These are phyloP conservation scores for Laterallus jamaicensis DNA, from an alignment of 2,113 vertebrate species.

Conservation along the genomic window DNA sequence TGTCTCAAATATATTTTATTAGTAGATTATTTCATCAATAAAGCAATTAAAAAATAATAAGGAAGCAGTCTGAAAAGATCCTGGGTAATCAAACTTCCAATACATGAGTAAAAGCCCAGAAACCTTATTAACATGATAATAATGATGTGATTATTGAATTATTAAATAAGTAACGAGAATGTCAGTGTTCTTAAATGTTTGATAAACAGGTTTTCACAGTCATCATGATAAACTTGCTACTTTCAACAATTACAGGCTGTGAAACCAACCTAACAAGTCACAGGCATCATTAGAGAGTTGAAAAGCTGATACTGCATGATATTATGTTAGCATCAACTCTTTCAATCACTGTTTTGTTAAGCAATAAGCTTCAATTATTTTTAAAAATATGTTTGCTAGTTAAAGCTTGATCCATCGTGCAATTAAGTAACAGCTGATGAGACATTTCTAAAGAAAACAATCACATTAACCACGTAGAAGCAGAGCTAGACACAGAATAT, in stretches of 20 bases:
- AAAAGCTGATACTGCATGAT: conserved; percentile 1
- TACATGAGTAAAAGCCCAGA: background rate
- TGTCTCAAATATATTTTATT: background rate
- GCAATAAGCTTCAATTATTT: background rate
- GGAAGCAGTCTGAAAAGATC: background rate
- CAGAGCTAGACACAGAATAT: background rate
- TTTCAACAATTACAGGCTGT: background rate
- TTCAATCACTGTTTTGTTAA: conserved; percentile 18
- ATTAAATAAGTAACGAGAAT: background rate
- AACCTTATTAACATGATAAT: background rate
- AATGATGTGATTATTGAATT: background rate
- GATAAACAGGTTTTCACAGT: background rate
- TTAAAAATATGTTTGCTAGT: background rate
- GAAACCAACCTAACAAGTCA: background rate
- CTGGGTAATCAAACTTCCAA: background rate
- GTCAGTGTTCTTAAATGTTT: background rate
- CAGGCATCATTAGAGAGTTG: background rate
- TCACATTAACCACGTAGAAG: background rate
- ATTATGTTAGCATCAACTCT: background rate
- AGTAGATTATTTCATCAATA: background rate
- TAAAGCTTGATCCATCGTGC: background rate
- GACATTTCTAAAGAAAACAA: background rate
- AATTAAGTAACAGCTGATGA: background rate
- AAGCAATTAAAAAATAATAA: background rate
- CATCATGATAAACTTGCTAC: background rate